These are phyloP conservation scores for Amiota mariae DNA, from an alignment of 2,888 invertebrate genomes.

Conservation along the genomic window DNA sequence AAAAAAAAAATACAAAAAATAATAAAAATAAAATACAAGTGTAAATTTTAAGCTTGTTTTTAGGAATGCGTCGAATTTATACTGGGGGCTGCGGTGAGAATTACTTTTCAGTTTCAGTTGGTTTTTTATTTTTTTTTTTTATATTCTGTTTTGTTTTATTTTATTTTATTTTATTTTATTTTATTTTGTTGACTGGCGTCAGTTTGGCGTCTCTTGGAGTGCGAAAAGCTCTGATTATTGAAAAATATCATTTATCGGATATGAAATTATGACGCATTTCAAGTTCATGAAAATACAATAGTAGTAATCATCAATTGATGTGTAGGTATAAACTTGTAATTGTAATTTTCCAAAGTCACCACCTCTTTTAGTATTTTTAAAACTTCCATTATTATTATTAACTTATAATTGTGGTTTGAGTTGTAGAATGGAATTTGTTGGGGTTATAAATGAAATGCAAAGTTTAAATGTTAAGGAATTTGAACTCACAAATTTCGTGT, in stretches of 20 bases:
- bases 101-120: constrained; percentile 28
- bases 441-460: too few species aligned
- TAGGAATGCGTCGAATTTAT: background rate
- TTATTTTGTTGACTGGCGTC: constrained; percentile 45
- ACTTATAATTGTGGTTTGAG: too few species aligned
- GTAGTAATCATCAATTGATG: background rate
- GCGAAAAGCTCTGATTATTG: constrained; percentile 51
- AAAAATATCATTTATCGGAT: background rate
- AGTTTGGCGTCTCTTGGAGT: constrained; percentile 53
- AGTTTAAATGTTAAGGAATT: too few species aligned
- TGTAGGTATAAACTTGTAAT: too few species aligned
- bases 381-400: too few species aligned
- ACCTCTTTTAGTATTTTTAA: too few species aligned
- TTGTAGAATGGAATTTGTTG: too few species aligned
- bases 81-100: background rate
- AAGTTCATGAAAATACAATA: background rate
- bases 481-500: too few species aligned
- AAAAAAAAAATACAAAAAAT: constrained; percentile 28
- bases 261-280: too few species aligned
- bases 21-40: constrained; percentile 17
- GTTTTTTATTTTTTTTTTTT: background rate
- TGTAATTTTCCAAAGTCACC: too few species aligned
- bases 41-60: background rate
- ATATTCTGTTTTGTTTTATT: constrained; percentile 15
- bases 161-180: too few species aligned